Conservation (phyloP, 2,113 vertebrate genomes). For the Setophaga coronata region DNA sequence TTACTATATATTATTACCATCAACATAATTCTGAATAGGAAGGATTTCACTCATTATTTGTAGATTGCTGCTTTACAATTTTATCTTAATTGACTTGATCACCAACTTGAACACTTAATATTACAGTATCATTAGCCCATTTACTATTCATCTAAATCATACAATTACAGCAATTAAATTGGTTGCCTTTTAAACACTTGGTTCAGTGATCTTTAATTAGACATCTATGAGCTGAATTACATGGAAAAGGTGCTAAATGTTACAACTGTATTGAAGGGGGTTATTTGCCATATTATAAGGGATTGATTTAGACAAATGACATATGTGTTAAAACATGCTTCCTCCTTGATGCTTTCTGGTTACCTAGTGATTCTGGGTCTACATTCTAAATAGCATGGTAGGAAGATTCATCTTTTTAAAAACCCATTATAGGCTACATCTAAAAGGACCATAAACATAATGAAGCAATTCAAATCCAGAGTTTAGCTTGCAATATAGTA, state of each 20-base stretch:
- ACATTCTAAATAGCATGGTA: not conserved
- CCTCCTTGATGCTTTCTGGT: not conserved
- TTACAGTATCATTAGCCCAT: constrained; percentile 67
- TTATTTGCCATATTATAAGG: not conserved
- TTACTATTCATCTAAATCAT: constrained; percentile 74
- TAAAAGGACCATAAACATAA: not conserved
- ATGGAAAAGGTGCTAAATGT: constrained; percentile 47
- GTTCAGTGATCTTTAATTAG: constrained; percentile 76
- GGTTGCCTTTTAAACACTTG: constrained; percentile 64
- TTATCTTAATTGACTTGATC: constrained; percentile 77
- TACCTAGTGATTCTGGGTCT: not conserved
- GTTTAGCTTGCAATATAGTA: not conserved
- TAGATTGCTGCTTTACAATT: constrained; percentile 63
- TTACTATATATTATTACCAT: not conserved
- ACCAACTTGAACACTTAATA: constrained; percentile 69
- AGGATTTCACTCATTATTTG: constrained; percentile 42
- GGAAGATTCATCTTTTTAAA: not conserved
- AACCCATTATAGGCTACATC: not conserved
- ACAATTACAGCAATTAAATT: constrained; percentile 72
- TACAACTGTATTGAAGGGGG: not conserved
- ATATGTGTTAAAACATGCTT: not conserved
- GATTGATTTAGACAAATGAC: not conserved
- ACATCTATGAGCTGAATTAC: constrained; percentile 31
- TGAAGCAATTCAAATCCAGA: not conserved
- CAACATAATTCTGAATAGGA: constrained; percentile 17